These are phyloP conservation scores for Cephalopholis sonnerati DNA, from an alignment of 2,113 vertebrate genomes.

Conservation along the genomic window DNA sequence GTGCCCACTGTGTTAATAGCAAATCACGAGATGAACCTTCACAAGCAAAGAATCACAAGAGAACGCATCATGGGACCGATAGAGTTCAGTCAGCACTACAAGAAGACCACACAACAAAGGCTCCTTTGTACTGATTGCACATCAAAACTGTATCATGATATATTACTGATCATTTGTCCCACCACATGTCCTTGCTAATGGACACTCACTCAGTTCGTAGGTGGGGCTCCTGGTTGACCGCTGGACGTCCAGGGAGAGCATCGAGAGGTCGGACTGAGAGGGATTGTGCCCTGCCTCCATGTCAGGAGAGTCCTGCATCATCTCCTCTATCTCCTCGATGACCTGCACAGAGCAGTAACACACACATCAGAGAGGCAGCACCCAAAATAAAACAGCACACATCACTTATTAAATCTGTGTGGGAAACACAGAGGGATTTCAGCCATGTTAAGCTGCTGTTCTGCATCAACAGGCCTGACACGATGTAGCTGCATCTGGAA, in stretches of 20 bases:
- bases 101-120: no score
- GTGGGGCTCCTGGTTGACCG: conserved; percentile 84
- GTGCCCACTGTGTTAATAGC: neutral
- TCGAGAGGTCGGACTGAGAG: conserved; percentile 89
- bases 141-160: neutral
- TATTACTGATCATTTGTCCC: neutral
- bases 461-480: conserved; percentile 3
- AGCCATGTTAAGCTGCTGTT: conserved; percentile 29
- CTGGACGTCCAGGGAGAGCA: conserved; percentile 90
- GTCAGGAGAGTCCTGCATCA: conserved; percentile 97
- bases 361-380: conserved; percentile 9
- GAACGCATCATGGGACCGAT: no score
- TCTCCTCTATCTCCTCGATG: conserved; percentile 98
- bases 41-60: neutral
- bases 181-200: neutral
- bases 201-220: conserved; percentile 90
- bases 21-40: no score
- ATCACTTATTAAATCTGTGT: conserved; percentile 4
- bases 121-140: no score
- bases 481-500: neutral
- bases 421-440: conserved; percentile 10
- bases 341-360: conserved; percentile 84
- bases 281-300: conserved; percentile 87
- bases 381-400: neutral
- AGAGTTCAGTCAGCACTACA: neutral